phyloP scores from a whole-genome alignment of 2,888 invertebrate genomes.

The Tetheella fluctuosa region DNA sequence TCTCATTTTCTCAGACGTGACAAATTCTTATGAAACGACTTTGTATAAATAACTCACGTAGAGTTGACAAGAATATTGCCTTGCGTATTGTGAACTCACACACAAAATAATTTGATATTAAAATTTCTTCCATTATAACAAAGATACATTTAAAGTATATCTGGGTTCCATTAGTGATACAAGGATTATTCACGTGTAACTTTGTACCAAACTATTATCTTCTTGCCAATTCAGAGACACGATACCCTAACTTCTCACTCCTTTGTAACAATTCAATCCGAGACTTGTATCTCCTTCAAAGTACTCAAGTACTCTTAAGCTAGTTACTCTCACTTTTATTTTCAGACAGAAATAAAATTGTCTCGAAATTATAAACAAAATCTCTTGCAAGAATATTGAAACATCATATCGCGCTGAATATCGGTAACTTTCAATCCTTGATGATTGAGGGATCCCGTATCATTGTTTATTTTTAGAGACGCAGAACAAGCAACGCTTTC shows the following conservation, averaged over 20 bases:
- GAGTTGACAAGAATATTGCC: constrained; percentile 14
- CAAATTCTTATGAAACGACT: constrained; percentile 15
- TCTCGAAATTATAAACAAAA: not conserved
- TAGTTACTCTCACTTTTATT: not conserved
- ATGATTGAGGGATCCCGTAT: constrained; percentile 22
- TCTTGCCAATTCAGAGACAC: not conserved
- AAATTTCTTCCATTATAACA: not conserved
- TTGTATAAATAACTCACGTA: constrained; percentile 16
- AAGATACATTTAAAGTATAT: not conserved
- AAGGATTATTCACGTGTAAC: not conserved
- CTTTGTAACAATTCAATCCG: not conserved
- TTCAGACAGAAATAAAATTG: not conserved
- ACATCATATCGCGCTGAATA: not conserved
- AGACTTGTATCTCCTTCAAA: not conserved
- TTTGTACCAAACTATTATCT: not conserved
- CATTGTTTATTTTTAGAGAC: constrained; percentile 36
- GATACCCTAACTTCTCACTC: not conserved
- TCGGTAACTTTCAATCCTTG: constrained; percentile 8
- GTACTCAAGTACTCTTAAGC: not conserved
- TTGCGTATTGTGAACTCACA: constrained; percentile 5
- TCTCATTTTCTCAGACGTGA: constrained; percentile 13
- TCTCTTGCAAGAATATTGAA: not conserved
- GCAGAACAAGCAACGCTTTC: constrained; percentile 32
- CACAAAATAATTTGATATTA: not conserved
- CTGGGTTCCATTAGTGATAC: not conserved